Conservation (phyloP, 2,113 vertebrate species). For the Albula glossodonta region DNA sequence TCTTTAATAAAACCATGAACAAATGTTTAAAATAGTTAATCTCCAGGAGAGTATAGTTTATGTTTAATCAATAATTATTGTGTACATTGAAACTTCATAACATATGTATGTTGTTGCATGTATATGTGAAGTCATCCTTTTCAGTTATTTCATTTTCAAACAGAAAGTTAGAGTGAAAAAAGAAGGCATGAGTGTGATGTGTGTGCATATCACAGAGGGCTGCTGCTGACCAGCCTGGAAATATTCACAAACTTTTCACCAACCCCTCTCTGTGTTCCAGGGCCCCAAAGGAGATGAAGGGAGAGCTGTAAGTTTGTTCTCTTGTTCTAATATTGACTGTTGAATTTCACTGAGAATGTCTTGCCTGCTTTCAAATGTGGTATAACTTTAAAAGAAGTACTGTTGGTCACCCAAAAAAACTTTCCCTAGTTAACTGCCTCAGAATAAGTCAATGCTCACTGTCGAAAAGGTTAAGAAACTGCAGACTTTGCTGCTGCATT, state of each 20-base stretch:
- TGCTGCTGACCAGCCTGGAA: neutral
- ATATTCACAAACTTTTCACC: constrained; percentile 4
- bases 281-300: constrained; percentile 94
- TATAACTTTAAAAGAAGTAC: constrained; percentile 17
- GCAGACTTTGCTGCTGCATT: constrained; percentile 32
- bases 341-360: constrained; percentile 36
- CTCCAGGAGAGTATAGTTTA: too few relatives aligned
- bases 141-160: too few relatives aligned
- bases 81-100: too few relatives aligned
- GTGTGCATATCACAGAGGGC: neutral
- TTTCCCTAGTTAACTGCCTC: constrained; percentile 38
- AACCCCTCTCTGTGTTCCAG: constrained; percentile 64
- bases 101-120: too few relatives aligned
- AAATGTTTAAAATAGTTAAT: too few relatives aligned
- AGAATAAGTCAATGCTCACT: constrained; percentile 52
- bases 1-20: too few relatives aligned
- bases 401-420: constrained; percentile 43
- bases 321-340: constrained; percentile 42
- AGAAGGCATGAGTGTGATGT: too few relatives aligned
- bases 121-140: too few relatives aligned
- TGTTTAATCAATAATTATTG: too few relatives aligned
- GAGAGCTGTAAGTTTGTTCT: constrained; percentile 72
- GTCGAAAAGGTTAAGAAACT: neutral
- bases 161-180: too few relatives aligned
- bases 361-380: constrained; percentile 28